Evolutionary conservation across 2,797 vertebrate genomes (phyloP), one percentile per base, ranked within the genome.

Genomic region (Gadopsis bispinosus): DNA sequence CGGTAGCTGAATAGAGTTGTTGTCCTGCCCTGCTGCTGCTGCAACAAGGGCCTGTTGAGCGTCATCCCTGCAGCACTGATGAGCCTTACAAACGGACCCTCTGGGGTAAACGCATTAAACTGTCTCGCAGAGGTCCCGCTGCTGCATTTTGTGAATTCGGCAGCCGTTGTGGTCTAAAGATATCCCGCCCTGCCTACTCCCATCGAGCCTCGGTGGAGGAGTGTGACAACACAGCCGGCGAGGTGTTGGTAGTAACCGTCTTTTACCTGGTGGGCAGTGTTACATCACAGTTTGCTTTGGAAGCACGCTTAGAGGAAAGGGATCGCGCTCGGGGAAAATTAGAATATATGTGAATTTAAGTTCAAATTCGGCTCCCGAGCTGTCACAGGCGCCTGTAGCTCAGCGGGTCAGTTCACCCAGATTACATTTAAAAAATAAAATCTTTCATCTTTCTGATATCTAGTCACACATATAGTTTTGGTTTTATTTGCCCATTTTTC

Each of bases 251-350:
- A 72, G 87, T 81, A 77, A 43, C 77, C 1, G 65, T 60, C 70
- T 71, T 56, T 67, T 60, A 86, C 79, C 86, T 73, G 78, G 83
- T 83, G 88, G 83, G 81, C 85, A 77, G 84, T 3, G 64, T 84
- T 73, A 68, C 17, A 45, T 82, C 76, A 86, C 81, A 0, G 5
- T 17, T 55, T 16, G 12, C 5, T 45, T 61, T 59, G 29, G 39
- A 45, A 43, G 31, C 37, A 6, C 26, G 53, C 9, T 33, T 1
- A 35, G 53, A 2, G 41, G 62, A 65, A 71, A 33, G 17, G 3
- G 48, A 35, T 64, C 65, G 7, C 1, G 16, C 26, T 1, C 3
- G 14, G 1, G 35, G 13, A 22, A 33, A 29, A n/a, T 22, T 0
- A 12, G 10, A 35, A 45, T 5, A 19, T 13, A 55, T 19, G 8